Evolutionary conservation across 2,797 vertebrate genomes (phyloP).

Genomic region (Naso thynnoides): DNA sequence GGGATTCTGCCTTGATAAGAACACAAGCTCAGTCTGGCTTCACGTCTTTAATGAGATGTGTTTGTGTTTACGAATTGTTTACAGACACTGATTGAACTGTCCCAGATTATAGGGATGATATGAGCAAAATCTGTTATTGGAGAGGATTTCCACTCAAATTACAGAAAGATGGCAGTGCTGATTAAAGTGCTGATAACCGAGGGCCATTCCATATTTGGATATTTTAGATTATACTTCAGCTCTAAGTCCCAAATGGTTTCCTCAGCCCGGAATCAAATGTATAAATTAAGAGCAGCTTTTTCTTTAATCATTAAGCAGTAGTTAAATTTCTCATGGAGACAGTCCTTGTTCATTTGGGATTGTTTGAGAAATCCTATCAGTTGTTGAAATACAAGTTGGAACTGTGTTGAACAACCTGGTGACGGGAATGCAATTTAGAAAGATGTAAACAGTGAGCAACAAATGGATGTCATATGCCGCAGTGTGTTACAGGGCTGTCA

Average conservation of each 20-base stretch:
- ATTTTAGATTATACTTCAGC: conserved; percentile 25
- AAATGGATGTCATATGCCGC: conserved; percentile 44
- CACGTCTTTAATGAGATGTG: conserved; percentile 19
- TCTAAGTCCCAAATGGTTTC: conserved; percentile 30
- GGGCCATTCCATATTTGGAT: conserved; percentile 48
- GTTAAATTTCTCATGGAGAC: conserved; percentile 10
- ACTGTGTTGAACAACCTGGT: conserved; percentile 45
- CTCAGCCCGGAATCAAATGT: conserved; percentile 9
- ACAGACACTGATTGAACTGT: conserved; percentile 41
- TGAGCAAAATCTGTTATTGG: conserved; percentile 41
- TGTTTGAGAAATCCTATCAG: conserved; percentile 24
- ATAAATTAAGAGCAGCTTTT: conserved; percentile 10
- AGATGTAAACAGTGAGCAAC: conserved; percentile 49
- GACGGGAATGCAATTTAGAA: conserved; percentile 48
- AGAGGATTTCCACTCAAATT: conserved; percentile 59
- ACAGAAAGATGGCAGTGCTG: conserved; percentile 50
- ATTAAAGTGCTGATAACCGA: conserved; percentile 49
- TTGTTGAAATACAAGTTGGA: conserved; percentile 37
- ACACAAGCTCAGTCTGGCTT: conserved; percentile 9
- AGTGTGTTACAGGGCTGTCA: conserved; percentile 54
- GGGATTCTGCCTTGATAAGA: conserved; percentile 37
- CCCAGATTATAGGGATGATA: conserved; percentile 49
- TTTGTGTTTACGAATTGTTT: conserved; percentile 48
- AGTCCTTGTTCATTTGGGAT: neutral
- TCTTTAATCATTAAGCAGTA: neutral